Evolutionary conservation across 2,888 invertebrate genomes (phyloP), one percentile per base, ranked within the genome.

Genomic region (Acanthosepion pharaonis): DNA sequence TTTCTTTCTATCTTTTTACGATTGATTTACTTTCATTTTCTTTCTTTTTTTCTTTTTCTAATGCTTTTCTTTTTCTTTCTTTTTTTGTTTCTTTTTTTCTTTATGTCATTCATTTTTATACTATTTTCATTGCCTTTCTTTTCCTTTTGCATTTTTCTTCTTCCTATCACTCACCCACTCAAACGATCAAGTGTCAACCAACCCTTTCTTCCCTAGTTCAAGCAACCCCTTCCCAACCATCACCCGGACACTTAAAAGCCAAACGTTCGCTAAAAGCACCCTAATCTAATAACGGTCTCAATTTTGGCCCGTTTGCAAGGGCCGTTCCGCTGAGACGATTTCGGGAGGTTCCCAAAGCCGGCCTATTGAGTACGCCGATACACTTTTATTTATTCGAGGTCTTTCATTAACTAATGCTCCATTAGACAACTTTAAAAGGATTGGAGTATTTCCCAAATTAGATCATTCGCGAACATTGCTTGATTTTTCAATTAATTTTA

Each of bases 211-310:
- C 59, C 55, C 59, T 23, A 20, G 23, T 33, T 78, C 78, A 33
- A n/a, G 9, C n/a, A n/a, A 78, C 78, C 15, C n/a, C 78, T 11
- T 33, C 78, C 15, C 15, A 78, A 15, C 78, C 78, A 2, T 33
- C 78, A 33, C 78, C n/a, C n/a, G 78, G 78, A n/a, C 78, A 78
- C 78, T 78, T 78, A 78, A 78, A 78, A 78, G 78, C 78, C 78
- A 78, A 78, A 78, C 78, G 78, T 78, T 78, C n/a, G 78, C 78
- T 78, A 78, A 78, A 78, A 78, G 78, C 78, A n/a, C 78, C 78
- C 78, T 78, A 78, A 78, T 78, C 78, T 78, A 78, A 78, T 78
- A 78, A 78, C 78, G 78, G 15, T n/a, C 33, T 78, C 78, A 78
- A 78, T 78, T 78, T 78, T 78, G 78, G 78, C 78, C 78, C 78